Base-by-base conservation (phyloP, 2,797 vertebrate genomes). In the Syngnathus acus region DNA sequence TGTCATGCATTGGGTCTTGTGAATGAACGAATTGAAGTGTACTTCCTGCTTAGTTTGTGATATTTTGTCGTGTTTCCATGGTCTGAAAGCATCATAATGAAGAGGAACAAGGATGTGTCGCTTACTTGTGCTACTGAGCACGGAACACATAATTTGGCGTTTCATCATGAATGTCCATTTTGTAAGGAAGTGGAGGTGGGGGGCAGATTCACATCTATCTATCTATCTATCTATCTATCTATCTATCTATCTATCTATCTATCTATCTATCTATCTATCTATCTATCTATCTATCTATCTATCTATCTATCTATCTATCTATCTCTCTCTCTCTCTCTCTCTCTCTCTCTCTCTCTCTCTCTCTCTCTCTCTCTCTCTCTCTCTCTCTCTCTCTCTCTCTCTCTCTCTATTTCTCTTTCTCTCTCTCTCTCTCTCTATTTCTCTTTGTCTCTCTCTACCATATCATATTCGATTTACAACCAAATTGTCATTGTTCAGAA, bases 1-100 rank as follows among this genome's bases (percentile, higher is more conserved):
- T 77, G 82, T 87, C 82, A 82, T 76, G 79, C 82, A 78, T 69
- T 76, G n/a, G 76, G 80, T 85, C 83, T 85, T 84, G 83, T 86
- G 83, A 84, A 84, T 82, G 84, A 82, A 78, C 37, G 73, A 65
- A 78, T 78, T 87, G 78, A 75, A 70, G 68, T 62, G 83, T 65
- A 77, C 69, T 81, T 84, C 67, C 66, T 68, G 76, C 66, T 83
- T 78, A 53, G 51, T 67, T 53, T 53, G 55, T 70, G 53, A 65
- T 70, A 81, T 59, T 65, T 39, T 62, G 64, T 62, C 66, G 70
- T 65, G 65, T 59, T 74, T 81, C 69, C 62, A 63, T 72, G n/a
- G 73, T 80, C 75, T 21, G 17, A 65, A 68, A 84, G 73, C 72
- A 73, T 45, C 75, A 67, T 71, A 77, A 77, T 65, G 68, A 73